These are phyloP conservation scores for Drosophila conformis DNA, from an alignment of 2,888 invertebrate species.

Conservation along the genomic window DNA sequence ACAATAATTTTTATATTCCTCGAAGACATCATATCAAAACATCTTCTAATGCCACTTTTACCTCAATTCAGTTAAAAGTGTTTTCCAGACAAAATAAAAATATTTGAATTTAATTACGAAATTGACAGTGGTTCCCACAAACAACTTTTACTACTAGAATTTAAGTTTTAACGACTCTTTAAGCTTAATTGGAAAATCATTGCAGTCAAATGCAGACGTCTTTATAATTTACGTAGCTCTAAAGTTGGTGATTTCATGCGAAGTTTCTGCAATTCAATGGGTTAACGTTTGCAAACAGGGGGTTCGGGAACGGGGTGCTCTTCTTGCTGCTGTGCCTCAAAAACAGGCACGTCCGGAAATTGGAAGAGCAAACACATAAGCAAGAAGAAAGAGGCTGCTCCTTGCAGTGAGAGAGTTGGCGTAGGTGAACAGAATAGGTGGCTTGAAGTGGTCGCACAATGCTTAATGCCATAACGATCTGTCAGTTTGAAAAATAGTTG, in stretches of 20 bases:
- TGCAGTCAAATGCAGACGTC: background rate
- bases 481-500: constrained; percentile 74
- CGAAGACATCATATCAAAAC: too few relatives aligned
- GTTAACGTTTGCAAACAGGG: constrained; percentile 36
- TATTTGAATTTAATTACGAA: background rate
- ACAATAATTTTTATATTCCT: background rate
- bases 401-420: background rate
- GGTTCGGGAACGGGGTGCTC: background rate
- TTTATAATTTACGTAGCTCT: constrained; percentile 1
- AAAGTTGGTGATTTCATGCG: background rate
- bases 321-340: constrained; percentile 8
- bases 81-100: too few relatives aligned
- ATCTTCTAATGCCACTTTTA: too few relatives aligned
- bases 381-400: constrained; percentile 6
- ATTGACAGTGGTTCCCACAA: too few relatives aligned
- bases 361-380: constrained; percentile 59
- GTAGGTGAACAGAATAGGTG: background rate
- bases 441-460: constrained; percentile 42
- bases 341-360: constrained; percentile 56
- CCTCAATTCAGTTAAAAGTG: too few relatives aligned
- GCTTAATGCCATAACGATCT: constrained; percentile 74
- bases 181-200: background rate
- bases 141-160: background rate
- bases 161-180: background rate
- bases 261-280: constrained; percentile 14